Percentiles rank a stretch among this genome's conserved stretches.
These are phyloP conservation scores for Axea sp. DNA, from an alignment of 2,888 invertebrate genomes.

Conservation along the genomic window DNA sequence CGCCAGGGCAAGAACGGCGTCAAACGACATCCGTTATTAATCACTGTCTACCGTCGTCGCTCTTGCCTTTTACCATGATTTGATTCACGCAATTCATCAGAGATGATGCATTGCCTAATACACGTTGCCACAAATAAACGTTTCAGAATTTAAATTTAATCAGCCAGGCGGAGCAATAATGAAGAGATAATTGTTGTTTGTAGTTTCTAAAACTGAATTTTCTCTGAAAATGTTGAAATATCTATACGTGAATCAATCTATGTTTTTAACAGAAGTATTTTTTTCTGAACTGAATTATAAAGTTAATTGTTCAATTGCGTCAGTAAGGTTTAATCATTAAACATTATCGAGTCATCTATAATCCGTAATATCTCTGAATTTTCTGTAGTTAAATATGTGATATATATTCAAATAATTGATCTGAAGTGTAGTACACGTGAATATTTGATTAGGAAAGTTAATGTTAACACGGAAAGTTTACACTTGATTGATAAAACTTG, in stretches of 20 bases:
- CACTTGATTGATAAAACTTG: constrained; percentile 33
- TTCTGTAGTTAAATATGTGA: constrained; percentile 1
- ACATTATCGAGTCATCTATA: neutral
- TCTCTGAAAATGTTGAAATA: no score
- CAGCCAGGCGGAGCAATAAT: neutral
- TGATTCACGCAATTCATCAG: constrained; percentile 63
- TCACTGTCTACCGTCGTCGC: constrained; percentile 76
- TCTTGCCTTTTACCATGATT: constrained; percentile 60
- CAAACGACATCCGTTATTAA: constrained; percentile 78
- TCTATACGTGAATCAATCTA: no score
- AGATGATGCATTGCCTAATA: constrained; percentile 57
- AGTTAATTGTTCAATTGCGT: no score
- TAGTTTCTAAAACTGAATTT: no score
- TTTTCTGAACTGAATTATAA: no score
- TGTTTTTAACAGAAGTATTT: no score
- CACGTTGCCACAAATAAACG: constrained; percentile 32
- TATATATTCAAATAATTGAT: constrained; percentile 9
- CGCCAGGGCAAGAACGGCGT: constrained; percentile 70
- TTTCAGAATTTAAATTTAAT: constrained; percentile 37
- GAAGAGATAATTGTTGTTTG: no score
- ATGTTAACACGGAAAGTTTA: constrained; percentile 28
- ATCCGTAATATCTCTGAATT: constrained; percentile 16
- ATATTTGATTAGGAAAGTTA: constrained; percentile 29
- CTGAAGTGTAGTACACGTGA: constrained; percentile 14
- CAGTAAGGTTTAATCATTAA: neutral